These are phyloP conservation scores for Xanthorhoe designata DNA, from an alignment of 2,888 invertebrate genomes.

Conservation along the genomic window DNA sequence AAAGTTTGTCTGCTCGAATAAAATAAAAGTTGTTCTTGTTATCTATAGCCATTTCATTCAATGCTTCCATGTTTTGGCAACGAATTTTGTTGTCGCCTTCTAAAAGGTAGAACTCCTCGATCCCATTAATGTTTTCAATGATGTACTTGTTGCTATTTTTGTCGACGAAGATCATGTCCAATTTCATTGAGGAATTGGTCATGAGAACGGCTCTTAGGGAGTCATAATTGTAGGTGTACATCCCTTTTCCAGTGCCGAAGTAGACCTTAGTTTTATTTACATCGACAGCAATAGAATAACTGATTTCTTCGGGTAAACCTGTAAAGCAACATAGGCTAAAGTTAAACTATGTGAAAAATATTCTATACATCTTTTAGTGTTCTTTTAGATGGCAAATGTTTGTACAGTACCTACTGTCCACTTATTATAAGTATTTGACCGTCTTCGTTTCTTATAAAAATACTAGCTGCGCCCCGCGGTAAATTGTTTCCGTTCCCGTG, in stretches of 20 bases:
- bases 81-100: constrained; percentile 64
- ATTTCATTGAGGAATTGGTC: constrained; percentile 56
- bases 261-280: constrained; percentile 64
- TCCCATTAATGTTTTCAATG: constrained; percentile 65
- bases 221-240: constrained; percentile 67
- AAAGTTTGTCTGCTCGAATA: constrained; percentile 65
- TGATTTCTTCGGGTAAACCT: constrained; percentile 70
- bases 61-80: constrained; percentile 60
- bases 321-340: background rate
- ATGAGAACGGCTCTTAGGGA: constrained; percentile 57
- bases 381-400: too few species aligned
- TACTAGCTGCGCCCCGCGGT: too few species aligned
- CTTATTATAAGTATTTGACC: too few species aligned
- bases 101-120: constrained; percentile 67
- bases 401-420: too few species aligned
- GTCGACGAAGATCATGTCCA: constrained; percentile 71
- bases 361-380: too few species aligned
- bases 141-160: constrained; percentile 73
- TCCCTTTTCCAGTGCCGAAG: constrained; percentile 72
- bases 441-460: too few species aligned
- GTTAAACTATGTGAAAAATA: too few species aligned
- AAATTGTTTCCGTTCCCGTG: too few species aligned
- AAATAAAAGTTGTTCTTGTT: constrained; percentile 73
- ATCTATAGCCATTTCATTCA: constrained; percentile 71
- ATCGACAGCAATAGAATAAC: constrained; percentile 73